These are phyloP conservation scores for Resseliella maxima DNA, from an alignment of 2,888 invertebrate species.

Conservation along the genomic window DNA sequence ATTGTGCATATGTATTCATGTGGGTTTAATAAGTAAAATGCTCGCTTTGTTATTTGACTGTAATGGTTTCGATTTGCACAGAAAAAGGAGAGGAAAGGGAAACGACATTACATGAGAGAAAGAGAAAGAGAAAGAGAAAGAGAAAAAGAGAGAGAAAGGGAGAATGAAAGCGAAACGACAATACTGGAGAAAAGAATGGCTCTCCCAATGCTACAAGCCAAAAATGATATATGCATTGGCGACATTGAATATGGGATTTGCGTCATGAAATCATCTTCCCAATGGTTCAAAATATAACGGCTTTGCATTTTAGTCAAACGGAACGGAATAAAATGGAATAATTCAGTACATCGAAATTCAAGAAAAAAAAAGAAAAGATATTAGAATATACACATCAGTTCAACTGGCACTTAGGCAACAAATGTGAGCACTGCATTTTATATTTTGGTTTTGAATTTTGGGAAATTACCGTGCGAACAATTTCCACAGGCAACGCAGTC, in stretches of 20 bases:
- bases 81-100: not conserved
- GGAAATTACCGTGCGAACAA: no score
- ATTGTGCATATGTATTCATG: not conserved
- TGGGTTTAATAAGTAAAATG: constrained; percentile 33
- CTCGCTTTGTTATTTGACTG: not conserved
- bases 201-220: no score
- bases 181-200: not conserved
- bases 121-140: not conserved
- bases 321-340: no score
- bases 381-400: no score
- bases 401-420: no score
- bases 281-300: not conserved
- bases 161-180: not conserved
- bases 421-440: no score
- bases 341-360: no score
- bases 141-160: not conserved
- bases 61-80: not conserved
- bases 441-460: no score
- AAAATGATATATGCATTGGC: not conserved
- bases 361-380: no score
- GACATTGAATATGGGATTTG: not conserved
- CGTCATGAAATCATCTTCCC: not conserved
- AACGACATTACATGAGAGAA: not conserved
- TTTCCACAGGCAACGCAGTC: no score
- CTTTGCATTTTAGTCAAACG: not conserved